Conservation (phyloP, 2,113 vertebrate genomes). For the Neogale vison region DNA sequence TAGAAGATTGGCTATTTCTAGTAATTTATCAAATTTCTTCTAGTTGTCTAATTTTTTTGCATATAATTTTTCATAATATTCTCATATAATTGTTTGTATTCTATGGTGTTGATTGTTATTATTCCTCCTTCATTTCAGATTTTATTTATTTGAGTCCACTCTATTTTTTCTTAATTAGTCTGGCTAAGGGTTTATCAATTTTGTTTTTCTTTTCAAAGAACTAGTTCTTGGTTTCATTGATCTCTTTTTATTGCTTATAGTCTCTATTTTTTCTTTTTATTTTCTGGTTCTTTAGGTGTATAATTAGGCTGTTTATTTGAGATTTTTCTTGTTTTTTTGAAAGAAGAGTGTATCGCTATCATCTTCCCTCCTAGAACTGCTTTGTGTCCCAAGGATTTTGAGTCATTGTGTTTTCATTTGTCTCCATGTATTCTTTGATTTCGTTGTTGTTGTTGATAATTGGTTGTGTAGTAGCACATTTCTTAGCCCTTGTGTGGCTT, state of each 20-base stretch:
- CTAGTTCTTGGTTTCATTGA: not conserved
- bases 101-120: not conserved
- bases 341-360: not conserved
- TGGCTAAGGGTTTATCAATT: not conserved
- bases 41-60: not conserved
- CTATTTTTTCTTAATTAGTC: not conserved
- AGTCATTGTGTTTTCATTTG: not conserved
- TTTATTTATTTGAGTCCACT: not conserved
- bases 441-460: not conserved
- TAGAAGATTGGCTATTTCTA: not conserved
- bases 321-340: not conserved
- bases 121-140: not conserved
- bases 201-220: not conserved
- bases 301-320: not conserved
- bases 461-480: not conserved
- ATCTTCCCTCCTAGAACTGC: not conserved
- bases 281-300: not conserved
- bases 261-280: not conserved
- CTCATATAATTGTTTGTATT: not conserved
- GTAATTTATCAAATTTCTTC: not conserved
- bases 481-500: not conserved
- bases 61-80: not conserved
- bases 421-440: not conserved
- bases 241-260: not conserved
- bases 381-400: not conserved